A percentile compares a stretch with the other conserved stretches of the same genome.
These are phyloP conservation scores for Penaeus chinensis DNA, from an alignment of 1,140 invertebrate species.

Conservation along the genomic window DNA sequence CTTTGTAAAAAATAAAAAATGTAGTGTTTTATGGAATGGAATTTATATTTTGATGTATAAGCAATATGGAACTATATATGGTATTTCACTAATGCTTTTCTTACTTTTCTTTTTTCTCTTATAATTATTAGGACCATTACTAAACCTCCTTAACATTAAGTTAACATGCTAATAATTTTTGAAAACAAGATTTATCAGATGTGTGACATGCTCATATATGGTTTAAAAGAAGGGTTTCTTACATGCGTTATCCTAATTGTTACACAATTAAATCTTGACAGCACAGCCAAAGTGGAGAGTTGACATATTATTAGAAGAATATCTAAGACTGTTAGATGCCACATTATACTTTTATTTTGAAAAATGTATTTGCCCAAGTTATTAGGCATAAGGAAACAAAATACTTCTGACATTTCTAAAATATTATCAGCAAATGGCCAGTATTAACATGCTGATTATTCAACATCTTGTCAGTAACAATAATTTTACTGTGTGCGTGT, in stretches of 20 bases:
- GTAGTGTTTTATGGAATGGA: constrained; percentile 30
- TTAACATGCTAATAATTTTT: constrained; percentile 28
- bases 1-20: constrained; percentile 24
- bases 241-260: constrained; percentile 6
- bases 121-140: constrained; percentile 26
- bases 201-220: constrained; percentile 34
- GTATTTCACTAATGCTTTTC: constrained; percentile 35
- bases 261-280: constrained; percentile 38
- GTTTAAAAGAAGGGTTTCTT: constrained; percentile 38
- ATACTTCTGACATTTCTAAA: too few species aligned
- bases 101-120: neutral
- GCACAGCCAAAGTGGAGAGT: constrained; percentile 49
- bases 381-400: too few species aligned
- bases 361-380: too few species aligned
- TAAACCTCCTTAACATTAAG: constrained; percentile 17
- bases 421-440: too few species aligned
- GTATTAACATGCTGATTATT: too few species aligned
- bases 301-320: constrained; percentile 16
- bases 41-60: constrained; percentile 29
- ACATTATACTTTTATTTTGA: too few species aligned
- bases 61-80: constrained; percentile 50
- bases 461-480: too few species aligned
- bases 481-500: too few species aligned
- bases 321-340: too few species aligned
- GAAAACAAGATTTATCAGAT: constrained; percentile 22